A percentile compares a stretch with the other conserved stretches of the same genome.
These are phyloP conservation scores for Alcedo atthis DNA, from an alignment of 2,797 vertebrate species.

Conservation along the genomic window DNA sequence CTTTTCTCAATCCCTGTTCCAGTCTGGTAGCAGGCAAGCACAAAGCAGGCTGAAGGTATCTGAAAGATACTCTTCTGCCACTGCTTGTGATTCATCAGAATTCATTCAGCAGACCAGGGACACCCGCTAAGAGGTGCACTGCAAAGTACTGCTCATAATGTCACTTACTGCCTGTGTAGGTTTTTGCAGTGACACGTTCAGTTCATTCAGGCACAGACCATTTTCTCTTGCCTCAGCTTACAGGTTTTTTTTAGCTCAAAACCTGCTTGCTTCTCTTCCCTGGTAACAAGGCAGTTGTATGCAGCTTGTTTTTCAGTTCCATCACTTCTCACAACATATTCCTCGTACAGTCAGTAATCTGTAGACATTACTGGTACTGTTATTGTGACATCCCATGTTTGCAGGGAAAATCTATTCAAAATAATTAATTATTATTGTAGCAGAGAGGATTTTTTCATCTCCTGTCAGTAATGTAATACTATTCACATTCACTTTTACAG, in stretches of 20 bases:
- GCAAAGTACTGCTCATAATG: rapidly evolving
- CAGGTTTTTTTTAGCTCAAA: neutral
- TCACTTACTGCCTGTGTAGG: neutral
- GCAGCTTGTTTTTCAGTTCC: neutral
- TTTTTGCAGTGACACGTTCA: neutral
- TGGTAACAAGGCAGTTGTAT: neutral
- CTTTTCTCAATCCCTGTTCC: neutral
- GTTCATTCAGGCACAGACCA: neutral
- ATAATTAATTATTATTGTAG: neutral
- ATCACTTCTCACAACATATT: neutral
- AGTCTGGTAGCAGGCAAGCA: neutral
- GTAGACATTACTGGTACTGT: neutral
- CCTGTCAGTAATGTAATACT: neutral
- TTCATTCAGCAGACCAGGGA: neutral
- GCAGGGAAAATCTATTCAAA: neutral
- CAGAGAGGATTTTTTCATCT: neutral
- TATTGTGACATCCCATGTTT: neutral
- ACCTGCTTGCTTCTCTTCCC: neutral
- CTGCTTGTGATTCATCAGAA: neutral
- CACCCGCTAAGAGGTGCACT: neutral
- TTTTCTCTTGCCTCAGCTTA: neutral
- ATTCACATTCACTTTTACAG: neutral
- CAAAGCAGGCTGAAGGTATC: neutral
- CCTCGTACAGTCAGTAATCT: neutral
- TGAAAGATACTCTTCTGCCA: neutral